phyloP scores from a whole-genome alignment of 1,140 invertebrate species.

The Ceratoteleas bidentatus region DNA sequence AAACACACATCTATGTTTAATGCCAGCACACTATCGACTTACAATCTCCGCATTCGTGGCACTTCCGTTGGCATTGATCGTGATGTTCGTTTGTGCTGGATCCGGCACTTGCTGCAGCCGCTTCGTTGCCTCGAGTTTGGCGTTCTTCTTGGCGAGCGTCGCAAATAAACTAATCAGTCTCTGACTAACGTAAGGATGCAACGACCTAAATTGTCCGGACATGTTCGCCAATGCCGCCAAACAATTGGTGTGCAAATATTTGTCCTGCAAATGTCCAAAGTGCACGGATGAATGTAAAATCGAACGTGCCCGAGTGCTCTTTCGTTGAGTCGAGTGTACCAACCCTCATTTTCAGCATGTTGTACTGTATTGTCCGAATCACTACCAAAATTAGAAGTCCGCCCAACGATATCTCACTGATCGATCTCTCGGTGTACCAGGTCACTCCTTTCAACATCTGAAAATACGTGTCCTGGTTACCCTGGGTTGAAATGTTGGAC shows the following conservation, averaged over 20 bases:
- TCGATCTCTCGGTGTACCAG: slow-evolving; percentile 95
- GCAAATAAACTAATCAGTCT: slow-evolving; percentile 94
- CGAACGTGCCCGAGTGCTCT: too few relatives aligned
- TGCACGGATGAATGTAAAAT: too few relatives aligned
- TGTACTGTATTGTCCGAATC: slow-evolving; percentile 97
- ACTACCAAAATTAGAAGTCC: slow-evolving; percentile 97
- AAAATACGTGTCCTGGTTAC: background rate
- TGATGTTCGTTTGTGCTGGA: slow-evolving; percentile 57
- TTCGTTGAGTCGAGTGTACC: too few relatives aligned
- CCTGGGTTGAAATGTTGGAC: too few relatives aligned
- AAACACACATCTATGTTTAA: too few relatives aligned
- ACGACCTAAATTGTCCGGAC: slow-evolving; percentile 95
- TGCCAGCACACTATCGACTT: too few relatives aligned
- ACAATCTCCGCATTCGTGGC: slow-evolving; percentile 75
- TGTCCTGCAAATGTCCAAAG: slow-evolving; percentile 90
- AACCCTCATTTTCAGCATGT: slow-evolving; percentile 97
- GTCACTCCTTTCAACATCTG: slow-evolving; percentile 53
- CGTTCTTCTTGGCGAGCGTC: slow-evolving; percentile 90
- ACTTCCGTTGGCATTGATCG: slow-evolving; percentile 73
- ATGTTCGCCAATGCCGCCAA: slow-evolving; percentile 99
- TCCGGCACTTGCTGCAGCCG: slow-evolving; percentile 60
- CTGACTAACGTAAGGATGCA: slow-evolving; percentile 98
- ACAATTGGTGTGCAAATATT: slow-evolving; percentile 98
- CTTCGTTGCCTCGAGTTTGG: slow-evolving; percentile 83
- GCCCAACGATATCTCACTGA: slow-evolving; percentile 96